A percentile compares a stretch with the other conserved stretches of the same genome.
Conservation (phyloP, 2,113 vertebrate species). For the Rhea americana region DNA sequence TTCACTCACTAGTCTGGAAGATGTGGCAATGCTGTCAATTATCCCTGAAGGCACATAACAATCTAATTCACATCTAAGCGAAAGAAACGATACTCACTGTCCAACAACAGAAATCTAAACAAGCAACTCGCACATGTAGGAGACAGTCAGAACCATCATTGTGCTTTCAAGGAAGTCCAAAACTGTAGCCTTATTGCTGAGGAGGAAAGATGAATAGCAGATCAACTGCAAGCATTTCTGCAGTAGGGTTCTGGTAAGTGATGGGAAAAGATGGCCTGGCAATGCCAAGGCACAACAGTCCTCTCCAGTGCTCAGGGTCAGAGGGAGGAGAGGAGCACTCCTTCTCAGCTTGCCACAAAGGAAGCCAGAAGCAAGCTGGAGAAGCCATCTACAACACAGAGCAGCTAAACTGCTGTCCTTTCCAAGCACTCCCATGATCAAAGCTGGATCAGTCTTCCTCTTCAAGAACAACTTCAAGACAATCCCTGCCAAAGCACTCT, state of each 20-base stretch:
- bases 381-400: fast-evolving
- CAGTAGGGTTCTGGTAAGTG: background rate
- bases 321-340: background rate
- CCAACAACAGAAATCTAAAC: background rate
- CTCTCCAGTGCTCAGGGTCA: background rate
- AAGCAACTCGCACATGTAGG: background rate
- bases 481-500: background rate
- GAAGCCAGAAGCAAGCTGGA: background rate
- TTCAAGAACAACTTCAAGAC: fast-evolving
- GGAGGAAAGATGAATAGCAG: fast-evolving
- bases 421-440: fast-evolving
- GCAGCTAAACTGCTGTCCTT: background rate
- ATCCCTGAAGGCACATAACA: too few relatives aligned
- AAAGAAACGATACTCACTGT: background rate
- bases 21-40: fast-evolving
- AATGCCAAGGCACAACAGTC: background rate
- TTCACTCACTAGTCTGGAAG: background rate
- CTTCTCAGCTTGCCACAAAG: background rate
- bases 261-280: background rate
- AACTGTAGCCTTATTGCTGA: fast-evolving
- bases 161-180: background rate
- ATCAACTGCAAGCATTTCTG: background rate
- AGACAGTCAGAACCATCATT: background rate
- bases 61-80: too few relatives aligned
- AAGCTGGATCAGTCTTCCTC: background rate